A percentile compares a stretch with the other conserved stretches of the same genome.
Conservation (phyloP, 2,113 vertebrate genomes). For the Axis porcinus region DNA sequence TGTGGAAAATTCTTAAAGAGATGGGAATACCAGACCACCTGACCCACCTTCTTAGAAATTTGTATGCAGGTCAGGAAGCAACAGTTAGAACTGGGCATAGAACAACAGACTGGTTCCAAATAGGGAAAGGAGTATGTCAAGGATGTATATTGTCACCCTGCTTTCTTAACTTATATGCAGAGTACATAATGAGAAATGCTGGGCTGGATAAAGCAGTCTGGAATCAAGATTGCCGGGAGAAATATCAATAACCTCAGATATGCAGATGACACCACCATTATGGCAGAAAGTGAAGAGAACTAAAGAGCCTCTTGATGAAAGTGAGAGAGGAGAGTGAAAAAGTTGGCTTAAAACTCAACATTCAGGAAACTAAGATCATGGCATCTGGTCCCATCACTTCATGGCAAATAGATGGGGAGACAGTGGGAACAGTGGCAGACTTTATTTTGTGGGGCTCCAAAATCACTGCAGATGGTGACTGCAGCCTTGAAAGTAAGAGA, state of each 20-base stretch:
- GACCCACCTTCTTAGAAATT: no score
- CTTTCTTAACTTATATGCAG: background rate
- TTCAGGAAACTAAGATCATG: background rate
- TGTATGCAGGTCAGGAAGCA: no score
- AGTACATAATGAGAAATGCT: no score
- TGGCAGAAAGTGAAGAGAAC: background rate
- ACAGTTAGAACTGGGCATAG: no score
- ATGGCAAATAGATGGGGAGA: background rate
- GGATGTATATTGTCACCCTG: background rate
- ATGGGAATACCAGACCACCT: no score
- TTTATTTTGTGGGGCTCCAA: background rate
- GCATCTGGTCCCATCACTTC: background rate
- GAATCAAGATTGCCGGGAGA: no score
- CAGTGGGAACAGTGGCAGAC: background rate
- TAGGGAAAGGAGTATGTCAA: background rate
- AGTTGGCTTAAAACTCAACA: no score
- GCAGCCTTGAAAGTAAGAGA: background rate
- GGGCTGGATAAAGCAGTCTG: no score
- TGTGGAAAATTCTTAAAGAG: no score
- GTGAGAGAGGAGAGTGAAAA: background rate
- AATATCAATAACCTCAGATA: no score
- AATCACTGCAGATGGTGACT: background rate
- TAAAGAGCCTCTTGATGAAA: background rate
- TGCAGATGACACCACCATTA: no score
- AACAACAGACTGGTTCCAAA: background rate